Base-by-base conservation (phyloP, 2,797 vertebrate species). In the Pseudochaenichthys georgianus region DNA sequence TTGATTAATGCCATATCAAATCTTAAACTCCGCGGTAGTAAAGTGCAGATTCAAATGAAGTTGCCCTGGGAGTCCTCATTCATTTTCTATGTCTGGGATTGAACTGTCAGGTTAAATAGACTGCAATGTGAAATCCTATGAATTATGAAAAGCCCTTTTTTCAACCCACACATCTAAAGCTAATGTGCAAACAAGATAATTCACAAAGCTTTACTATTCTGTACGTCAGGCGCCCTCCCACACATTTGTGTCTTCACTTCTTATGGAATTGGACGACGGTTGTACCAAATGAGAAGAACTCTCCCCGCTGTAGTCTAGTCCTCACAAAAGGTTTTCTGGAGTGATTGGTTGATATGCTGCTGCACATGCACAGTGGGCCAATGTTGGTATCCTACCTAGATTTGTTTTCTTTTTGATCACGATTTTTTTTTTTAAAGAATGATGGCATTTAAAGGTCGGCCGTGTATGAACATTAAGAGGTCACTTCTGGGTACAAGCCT, bases 41-140 rank as follows among this genome's bases (percentile, higher is more conserved):
- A 98, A 98, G 97, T 99, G 97, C 97, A 96, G 95, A 95, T 95
- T 96, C 94, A 95, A 92, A 95, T 95, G 94, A 96, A 93, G 89
- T 96, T 95, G 96, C 96, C 96, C 96, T 89, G 89, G 89, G 88
- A 91, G 86, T 89, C 95, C 94, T 96, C 90, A 88, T 90, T 90
- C 90, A 90, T 93, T 93, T 86, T 94, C 90, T 89, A 92, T 87
- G 93, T 93, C 95, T 88, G 91, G 87, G 94, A 93, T 91, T 91
- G 85, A 95, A 89, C 92, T 54, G 71, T 87, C 78, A 80, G 72
- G 71, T 91, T 78, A 77, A 87, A 82, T 69, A 85, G 75, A 88
- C 85, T 90, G 87, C 88, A 85, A 90, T 87, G 88, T 91, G 89
- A 93, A 93, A 87, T 88, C 88, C 80, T 89, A 89, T 55, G 92